Percentiles rank a stretch among this genome's conserved stretches.
Conservation (phyloP, 2,113 vertebrate genomes). For the Coregonus clupeaformis region DNA sequence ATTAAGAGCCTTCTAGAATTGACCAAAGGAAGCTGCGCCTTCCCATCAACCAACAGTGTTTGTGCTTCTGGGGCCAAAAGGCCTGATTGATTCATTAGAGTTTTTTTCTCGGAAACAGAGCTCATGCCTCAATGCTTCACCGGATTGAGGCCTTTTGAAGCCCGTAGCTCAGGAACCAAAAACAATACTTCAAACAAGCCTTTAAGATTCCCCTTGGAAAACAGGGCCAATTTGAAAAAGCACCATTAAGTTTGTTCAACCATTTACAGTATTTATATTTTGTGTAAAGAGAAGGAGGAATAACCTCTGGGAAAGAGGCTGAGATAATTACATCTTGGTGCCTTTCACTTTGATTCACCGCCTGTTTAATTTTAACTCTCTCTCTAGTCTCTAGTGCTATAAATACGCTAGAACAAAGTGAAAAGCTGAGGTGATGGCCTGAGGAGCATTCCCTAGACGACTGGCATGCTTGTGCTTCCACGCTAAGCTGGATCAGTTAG, state of each 20-base stretch:
- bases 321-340: conserved; percentile 4
- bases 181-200: neutral
- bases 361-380: conserved; percentile 22
- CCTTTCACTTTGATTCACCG: conserved; percentile 24
- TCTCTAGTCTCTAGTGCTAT: conserved; percentile 37
- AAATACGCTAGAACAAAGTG: conserved; percentile 58
- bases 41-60: conserved; percentile 26
- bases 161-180: conserved; percentile 14
- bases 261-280: neutral
- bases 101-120: conserved; percentile 8
- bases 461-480: conserved; percentile 46
- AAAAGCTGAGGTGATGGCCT: conserved; percentile 64
- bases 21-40: conserved; percentile 10
- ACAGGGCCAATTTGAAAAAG: neutral
- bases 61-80: conserved; percentile 14
- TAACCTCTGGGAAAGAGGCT: conserved; percentile 10
- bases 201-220: neutral
- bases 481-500: conserved; percentile 59
- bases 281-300: conserved; percentile 1
- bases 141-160: conserved; percentile 2
- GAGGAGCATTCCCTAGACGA: conserved; percentile 51
- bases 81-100: conserved; percentile 32
- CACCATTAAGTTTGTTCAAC: neutral
- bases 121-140: conserved; percentile 23
- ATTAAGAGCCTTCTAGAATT: conserved; percentile 25